These are phyloP conservation scores for Dasypogon diadema DNA, from an alignment of 2,888 invertebrate genomes.

Conservation along the genomic window DNA sequence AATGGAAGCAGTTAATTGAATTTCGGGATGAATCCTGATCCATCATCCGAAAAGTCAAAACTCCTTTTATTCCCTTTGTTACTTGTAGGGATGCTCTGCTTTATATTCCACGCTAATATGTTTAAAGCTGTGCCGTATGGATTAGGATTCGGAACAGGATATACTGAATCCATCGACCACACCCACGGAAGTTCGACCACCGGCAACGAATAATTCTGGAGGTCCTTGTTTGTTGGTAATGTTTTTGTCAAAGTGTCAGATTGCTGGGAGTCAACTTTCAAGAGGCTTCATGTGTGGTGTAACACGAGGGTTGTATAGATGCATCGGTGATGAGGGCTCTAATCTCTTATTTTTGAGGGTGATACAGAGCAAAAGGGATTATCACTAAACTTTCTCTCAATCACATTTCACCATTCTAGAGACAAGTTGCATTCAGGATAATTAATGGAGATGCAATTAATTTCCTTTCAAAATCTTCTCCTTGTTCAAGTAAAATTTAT, in stretches of 20 bases:
- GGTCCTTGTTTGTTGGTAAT: constrained; percentile 54
- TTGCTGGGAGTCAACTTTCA: constrained; percentile 50
- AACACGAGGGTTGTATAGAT: background rate
- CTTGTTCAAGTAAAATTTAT: too few species aligned
- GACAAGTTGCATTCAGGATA: too few species aligned
- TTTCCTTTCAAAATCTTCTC: too few species aligned
- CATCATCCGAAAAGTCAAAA: constrained; percentile 54
- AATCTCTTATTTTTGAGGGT: background rate
- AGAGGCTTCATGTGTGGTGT: constrained; percentile 4
- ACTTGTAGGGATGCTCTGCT: background rate
- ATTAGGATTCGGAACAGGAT: constrained; percentile 24
- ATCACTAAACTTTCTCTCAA: too few species aligned
- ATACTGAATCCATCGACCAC: constrained; percentile 16
- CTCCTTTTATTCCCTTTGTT: constrained; percentile 44
- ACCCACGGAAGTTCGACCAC: constrained; percentile 52
- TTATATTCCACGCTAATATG: background rate
- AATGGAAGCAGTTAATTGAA: constrained; percentile 49
- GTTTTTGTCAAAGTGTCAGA: constrained; percentile 54
- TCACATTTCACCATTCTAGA: too few species aligned
- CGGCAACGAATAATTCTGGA: constrained; percentile 45
- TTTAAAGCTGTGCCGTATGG: background rate
- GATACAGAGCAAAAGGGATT: too few species aligned
- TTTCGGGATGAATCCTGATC: constrained; percentile 46
- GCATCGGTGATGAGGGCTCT: background rate
- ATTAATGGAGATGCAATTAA: too few species aligned